These are phyloP conservation scores for Schizopygopsis pylzovi DNA, from an alignment of 2,797 vertebrate genomes.

Conservation along the genomic window DNA sequence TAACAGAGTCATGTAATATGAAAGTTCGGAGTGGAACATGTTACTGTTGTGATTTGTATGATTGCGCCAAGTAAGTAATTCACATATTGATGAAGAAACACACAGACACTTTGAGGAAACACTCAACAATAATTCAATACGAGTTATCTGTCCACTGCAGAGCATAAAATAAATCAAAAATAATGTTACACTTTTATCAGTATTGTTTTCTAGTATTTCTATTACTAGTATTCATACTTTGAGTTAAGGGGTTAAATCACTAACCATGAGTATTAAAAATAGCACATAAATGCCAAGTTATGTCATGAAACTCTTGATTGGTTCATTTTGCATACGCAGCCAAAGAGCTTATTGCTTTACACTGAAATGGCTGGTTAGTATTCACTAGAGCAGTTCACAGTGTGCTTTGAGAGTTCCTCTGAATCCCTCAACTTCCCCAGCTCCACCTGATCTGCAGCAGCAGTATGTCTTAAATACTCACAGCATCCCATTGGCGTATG, in stretches of 20 bases:
- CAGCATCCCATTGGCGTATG: no score
- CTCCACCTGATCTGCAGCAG: neutral
- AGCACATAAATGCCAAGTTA: neutral
- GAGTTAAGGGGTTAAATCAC: no score
- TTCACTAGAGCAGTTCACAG: no score
- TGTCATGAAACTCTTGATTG: no score
- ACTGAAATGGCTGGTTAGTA: no score
- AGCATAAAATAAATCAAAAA: neutral
- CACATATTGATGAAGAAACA: neutral
- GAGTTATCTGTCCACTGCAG: neutral
- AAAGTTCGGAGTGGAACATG: constrained; percentile 77
- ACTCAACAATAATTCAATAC: neutral
- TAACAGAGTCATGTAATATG: constrained; percentile 73
- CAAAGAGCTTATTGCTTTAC: no score
- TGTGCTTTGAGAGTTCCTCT: no score
- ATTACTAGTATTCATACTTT: neutral
- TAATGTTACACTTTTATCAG: neutral
- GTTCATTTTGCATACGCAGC: no score
- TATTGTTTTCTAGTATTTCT: neutral
- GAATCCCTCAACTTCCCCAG: no score
- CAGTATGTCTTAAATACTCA: neutral
- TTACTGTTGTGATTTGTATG: constrained; percentile 81
- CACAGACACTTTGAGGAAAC: neutral
- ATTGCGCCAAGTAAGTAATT: constrained; percentile 79
- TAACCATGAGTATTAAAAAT: no score